These are phyloP conservation scores for Trisateles emortualis DNA, from an alignment of 2,888 invertebrate genomes.

Conservation along the genomic window DNA sequence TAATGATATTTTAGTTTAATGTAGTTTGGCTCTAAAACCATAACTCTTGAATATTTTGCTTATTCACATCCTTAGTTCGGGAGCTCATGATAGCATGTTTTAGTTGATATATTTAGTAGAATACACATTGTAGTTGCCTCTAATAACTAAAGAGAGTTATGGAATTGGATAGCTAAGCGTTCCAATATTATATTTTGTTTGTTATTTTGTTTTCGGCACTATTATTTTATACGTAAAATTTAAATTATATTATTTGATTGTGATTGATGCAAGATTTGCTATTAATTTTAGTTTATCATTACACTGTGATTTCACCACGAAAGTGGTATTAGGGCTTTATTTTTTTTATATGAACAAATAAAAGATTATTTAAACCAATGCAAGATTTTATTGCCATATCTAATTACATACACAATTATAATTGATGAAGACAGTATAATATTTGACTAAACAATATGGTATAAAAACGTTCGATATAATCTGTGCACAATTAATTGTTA, in stretches of 20 bases:
- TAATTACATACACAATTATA: constrained; percentile 84
- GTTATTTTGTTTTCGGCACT: background rate
- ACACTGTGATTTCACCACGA: constrained; percentile 43
- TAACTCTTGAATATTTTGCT: background rate
- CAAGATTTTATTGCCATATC: constrained; percentile 81
- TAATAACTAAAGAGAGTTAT: background rate
- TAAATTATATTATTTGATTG: background rate
- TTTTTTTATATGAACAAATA: constrained; percentile 45
- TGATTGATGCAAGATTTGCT: constrained; percentile 22
- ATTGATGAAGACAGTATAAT: constrained; percentile 68
- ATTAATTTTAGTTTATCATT: constrained; percentile 27
- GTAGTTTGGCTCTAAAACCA: background rate
- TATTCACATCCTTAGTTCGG: background rate
- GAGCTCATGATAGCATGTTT: background rate
- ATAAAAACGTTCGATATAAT: constrained; percentile 40
- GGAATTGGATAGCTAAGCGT: background rate
- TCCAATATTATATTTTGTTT: background rate
- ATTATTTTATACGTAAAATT: background rate
- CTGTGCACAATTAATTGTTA: constrained; percentile 53
- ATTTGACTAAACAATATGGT: constrained; percentile 43
- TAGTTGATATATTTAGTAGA: background rate
- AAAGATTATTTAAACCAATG: constrained; percentile 68
- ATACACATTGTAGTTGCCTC: background rate
- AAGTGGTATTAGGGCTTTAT: constrained; percentile 32
- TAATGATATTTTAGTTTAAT: constrained; percentile 6